These are phyloP conservation scores for Mya arenaria DNA, from an alignment of 1,140 invertebrate genomes.

Conservation along the genomic window DNA sequence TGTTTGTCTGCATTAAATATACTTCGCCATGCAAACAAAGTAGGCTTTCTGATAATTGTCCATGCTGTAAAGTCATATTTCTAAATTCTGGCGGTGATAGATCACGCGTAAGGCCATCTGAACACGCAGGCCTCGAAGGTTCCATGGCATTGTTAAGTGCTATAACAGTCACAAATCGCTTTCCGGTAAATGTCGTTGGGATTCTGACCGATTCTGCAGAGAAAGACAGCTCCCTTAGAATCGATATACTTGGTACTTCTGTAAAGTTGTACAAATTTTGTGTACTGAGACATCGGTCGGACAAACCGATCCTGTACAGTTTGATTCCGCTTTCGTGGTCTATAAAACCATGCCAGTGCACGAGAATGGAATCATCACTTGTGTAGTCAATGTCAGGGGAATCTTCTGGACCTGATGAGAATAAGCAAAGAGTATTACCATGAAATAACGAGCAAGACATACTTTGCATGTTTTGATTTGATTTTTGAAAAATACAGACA, in stretches of 20 bases:
- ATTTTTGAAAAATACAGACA: too few species aligned
- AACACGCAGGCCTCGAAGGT: conserved; percentile 52
- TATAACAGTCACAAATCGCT: conserved; percentile 43
- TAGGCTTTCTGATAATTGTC: too few species aligned
- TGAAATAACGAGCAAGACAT: too few species aligned
- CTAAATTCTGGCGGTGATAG: conserved; percentile 35
- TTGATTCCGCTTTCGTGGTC: conserved; percentile 67
- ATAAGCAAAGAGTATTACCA: too few species aligned
- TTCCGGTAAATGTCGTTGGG: conserved; percentile 45
- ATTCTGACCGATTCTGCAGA: not conserved
- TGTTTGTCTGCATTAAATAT: conserved; percentile 57
- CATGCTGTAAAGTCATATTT: too few species aligned
- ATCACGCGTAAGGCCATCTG: conserved; percentile 61
- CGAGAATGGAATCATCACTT: conserved; percentile 38
- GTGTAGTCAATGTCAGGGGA: conserved; percentile 63
- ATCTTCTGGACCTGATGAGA: not conserved
- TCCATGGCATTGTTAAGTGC: conserved; percentile 63
- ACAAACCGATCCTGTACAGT: conserved; percentile 54
- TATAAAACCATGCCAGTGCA: conserved; percentile 63
- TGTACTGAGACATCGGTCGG: conserved; percentile 30
- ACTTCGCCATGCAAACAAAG: conserved; percentile 36
- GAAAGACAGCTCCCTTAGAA: not conserved
- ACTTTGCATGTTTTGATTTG: too few species aligned
- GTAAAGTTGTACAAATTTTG: conserved; percentile 30
- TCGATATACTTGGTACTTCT: not conserved